These are phyloP conservation scores for Meloidogyne chitwoodi DNA, from an alignment of 1,140 invertebrate genomes.

Conservation along the genomic window DNA sequence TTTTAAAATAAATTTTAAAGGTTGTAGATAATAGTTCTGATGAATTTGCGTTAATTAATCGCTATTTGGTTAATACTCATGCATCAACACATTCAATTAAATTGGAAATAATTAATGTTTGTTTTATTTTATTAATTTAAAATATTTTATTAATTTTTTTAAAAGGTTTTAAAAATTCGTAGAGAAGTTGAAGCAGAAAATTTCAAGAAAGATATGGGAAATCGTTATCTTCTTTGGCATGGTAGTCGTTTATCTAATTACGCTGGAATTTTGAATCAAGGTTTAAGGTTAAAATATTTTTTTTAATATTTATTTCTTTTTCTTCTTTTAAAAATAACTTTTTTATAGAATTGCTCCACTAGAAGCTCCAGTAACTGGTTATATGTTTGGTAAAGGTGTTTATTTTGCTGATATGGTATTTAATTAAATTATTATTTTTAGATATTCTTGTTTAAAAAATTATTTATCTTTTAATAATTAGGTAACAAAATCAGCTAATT, in stretches of 20 bases:
- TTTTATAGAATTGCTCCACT: conserved; percentile 83
- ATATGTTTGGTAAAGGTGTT: conserved; percentile 73
- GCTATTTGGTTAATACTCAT: conserved; percentile 68
- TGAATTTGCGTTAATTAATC: conserved; percentile 29
- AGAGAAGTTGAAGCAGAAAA: conserved; percentile 76
- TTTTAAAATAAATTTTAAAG: conserved; percentile 10
- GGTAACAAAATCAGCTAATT: conserved; percentile 86
- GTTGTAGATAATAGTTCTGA: conserved; percentile 24
- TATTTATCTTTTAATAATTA: too few relatives aligned
- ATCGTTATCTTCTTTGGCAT: conserved; percentile 84
- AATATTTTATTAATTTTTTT: too few relatives aligned
- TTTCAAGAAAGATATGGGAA: conserved; percentile 72
- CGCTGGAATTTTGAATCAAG: conserved; percentile 91
- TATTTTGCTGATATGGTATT: conserved; percentile 98
- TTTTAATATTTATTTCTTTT: too few relatives aligned
- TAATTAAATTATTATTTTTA: too few relatives aligned
- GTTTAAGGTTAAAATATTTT: conserved; percentile 61
- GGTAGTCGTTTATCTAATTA: conserved; percentile 82
- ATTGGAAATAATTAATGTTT: conserved; percentile 74
- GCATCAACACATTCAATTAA: conserved; percentile 77
- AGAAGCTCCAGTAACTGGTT: conserved; percentile 72
- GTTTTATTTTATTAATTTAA: conserved; percentile 65
- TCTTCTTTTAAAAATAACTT: not conserved
- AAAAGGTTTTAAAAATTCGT: conserved; percentile 64
- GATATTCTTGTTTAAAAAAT: too few relatives aligned